Percentiles rank a stretch among this genome's conserved stretches.
Evolutionary conservation across 2,797 vertebrate species (phyloP).

Genomic region (Sebastes vulpes): DNA sequence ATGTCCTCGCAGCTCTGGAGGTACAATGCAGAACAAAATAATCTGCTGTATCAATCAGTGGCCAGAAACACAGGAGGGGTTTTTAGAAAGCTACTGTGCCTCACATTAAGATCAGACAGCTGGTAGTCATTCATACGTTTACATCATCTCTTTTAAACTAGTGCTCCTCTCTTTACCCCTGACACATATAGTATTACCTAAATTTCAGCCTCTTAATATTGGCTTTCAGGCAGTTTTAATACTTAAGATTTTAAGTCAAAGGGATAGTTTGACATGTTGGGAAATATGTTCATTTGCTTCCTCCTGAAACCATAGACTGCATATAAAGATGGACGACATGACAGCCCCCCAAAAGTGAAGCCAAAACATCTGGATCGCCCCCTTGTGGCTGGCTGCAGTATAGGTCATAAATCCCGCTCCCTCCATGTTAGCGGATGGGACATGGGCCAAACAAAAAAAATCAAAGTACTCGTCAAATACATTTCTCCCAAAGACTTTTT

Average conservation of each 20-base stretch:
- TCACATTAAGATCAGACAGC: neutral
- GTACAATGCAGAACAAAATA: neutral
- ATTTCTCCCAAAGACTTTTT: too few species aligned
- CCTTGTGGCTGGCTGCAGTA: too few species aligned
- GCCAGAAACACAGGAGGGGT: neutral
- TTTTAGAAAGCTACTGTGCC: neutral
- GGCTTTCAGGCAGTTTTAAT: neutral
- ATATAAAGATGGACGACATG: too few species aligned
- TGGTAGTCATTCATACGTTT: neutral
- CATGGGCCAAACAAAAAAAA: too few species aligned
- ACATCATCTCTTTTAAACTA: neutral
- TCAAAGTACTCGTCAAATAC: too few species aligned
- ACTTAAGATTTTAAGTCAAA: neutral
- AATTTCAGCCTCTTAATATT: neutral
- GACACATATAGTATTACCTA: neutral
- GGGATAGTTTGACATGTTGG: neutral
- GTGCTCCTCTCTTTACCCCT: neutral
- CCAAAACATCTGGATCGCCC: too few species aligned
- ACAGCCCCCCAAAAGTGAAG: too few species aligned
- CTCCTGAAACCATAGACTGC: neutral
- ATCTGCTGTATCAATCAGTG: conserved; percentile 8
- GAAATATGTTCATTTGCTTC: neutral
- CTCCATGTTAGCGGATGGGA: too few species aligned
- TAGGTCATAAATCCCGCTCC: too few species aligned
- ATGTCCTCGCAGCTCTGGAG: neutral